Evolutionary conservation across 2,888 invertebrate species (phyloP).

Genomic region (Monoplex corrugatus): DNA sequence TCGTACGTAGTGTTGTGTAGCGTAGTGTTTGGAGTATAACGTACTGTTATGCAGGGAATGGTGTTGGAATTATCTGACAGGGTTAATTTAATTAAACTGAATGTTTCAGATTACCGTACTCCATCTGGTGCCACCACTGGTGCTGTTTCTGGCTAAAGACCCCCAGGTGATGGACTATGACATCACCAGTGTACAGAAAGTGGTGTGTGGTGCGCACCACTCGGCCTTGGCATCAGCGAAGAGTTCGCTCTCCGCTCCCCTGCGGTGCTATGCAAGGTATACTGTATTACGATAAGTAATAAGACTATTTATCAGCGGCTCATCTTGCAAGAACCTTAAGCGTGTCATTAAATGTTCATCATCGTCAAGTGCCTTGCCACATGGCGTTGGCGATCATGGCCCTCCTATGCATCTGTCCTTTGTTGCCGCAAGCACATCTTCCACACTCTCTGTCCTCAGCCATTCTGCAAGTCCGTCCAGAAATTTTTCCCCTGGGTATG

Average conservation of each 20-base stretch:
- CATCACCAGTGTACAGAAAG: slow-evolving; percentile 73
- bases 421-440: not conserved
- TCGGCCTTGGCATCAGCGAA: slow-evolving; percentile 86
- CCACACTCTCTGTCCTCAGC: not conserved
- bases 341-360: too few relatives aligned
- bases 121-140: slow-evolving; percentile 39
- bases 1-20: too few relatives aligned
- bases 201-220: slow-evolving; percentile 90
- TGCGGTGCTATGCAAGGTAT: slow-evolving; percentile 28
- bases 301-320: too few relatives aligned
- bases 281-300: too few relatives aligned
- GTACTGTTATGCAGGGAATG: too few relatives aligned
- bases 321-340: too few relatives aligned
- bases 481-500: too few relatives aligned
- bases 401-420: not conserved
- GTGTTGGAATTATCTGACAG: too few relatives aligned
- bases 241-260: slow-evolving; percentile 47
- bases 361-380: too few relatives aligned
- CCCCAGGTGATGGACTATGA: slow-evolving; percentile 18
- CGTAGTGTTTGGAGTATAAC: too few relatives aligned
- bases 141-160: slow-evolving; percentile 41
- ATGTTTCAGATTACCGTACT: slow-evolving; percentile 21
- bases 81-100: too few relatives aligned
- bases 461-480: too few relatives aligned
- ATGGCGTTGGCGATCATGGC: not conserved